These are phyloP conservation scores for Chydorus sphaericus DNA, from an alignment of 2,888 invertebrate genomes.

Conservation along the genomic window DNA sequence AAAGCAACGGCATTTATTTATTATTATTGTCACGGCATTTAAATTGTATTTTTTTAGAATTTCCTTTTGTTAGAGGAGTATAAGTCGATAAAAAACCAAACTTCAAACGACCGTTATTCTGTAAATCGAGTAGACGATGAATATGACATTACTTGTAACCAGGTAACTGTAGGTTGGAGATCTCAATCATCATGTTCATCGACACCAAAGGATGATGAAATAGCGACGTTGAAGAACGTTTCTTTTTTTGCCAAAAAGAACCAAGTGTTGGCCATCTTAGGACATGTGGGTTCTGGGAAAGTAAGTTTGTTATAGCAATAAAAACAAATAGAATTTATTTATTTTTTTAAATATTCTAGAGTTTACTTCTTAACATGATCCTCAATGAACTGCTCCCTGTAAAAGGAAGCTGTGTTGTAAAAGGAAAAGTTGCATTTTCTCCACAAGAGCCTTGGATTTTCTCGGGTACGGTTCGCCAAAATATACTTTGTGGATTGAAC, in stretches of 20 bases:
- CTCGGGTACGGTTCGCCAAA: conserved; percentile 20
- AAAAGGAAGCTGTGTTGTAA: conserved; percentile 27
- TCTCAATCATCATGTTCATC: too few relatives aligned
- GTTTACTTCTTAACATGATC: conserved; percentile 24
- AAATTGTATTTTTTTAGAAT: too few relatives aligned
- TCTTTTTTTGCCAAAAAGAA: conserved; percentile 19
- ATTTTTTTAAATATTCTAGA: conserved; percentile 13
- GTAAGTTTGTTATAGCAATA: conserved; percentile 24
- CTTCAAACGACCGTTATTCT: too few relatives aligned
- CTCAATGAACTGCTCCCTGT: conserved; percentile 32
- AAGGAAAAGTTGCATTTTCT: conserved; percentile 33
- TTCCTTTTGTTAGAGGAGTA: too few relatives aligned
- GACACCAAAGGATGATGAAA: too few relatives aligned
- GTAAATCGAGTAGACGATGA: too few relatives aligned
- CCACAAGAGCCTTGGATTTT: conserved; percentile 22
- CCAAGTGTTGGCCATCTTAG: conserved; percentile 56
- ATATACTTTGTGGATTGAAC: conserved; percentile 20
- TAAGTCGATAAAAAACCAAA: too few relatives aligned
- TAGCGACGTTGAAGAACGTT: too few relatives aligned
- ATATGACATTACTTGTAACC: too few relatives aligned
- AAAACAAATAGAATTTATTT: too few relatives aligned
- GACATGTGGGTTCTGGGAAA: conserved; percentile 79
- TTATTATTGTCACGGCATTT: not conserved
- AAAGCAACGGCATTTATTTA: too few relatives aligned
- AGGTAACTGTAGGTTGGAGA: too few relatives aligned